These are phyloP conservation scores for Cataglyphis albicans DNA, from an alignment of 2,888 invertebrate species.

Conservation along the genomic window DNA sequence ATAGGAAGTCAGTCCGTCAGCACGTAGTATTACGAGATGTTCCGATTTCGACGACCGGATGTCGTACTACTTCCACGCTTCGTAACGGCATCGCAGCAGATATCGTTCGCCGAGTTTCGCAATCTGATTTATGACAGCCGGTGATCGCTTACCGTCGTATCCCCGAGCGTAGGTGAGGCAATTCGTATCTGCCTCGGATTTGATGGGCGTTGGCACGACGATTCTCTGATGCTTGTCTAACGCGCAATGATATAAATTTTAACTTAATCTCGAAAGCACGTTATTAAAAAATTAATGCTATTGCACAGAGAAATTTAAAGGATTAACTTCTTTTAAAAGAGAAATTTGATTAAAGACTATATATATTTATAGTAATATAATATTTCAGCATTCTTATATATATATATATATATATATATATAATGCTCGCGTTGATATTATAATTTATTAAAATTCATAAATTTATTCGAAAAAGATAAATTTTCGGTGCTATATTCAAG, in stretches of 20 bases:
- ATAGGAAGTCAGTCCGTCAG: slow-evolving; percentile 53
- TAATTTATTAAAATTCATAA: background rate
- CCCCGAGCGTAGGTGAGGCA: slow-evolving; percentile 28
- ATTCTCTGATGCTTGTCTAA: slow-evolving; percentile 22
- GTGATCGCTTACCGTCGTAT: slow-evolving; percentile 46
- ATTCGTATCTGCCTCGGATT: slow-evolving; percentile 49
- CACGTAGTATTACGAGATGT: slow-evolving; percentile 48
- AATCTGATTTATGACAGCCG: slow-evolving; percentile 53
- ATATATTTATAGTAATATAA: background rate
- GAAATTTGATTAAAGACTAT: background rate
- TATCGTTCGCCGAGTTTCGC: slow-evolving; percentile 45
- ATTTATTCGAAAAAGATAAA: background rate
- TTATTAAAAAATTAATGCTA: background rate
- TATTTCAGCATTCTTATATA: background rate
- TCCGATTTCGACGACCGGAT: slow-evolving; percentile 52
- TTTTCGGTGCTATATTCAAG: slow-evolving; percentile 6
- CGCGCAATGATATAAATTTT: background rate
- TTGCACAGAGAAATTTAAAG: background rate
- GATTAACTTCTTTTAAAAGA: background rate
- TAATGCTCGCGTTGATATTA: background rate
- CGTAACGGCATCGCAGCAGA: background rate
- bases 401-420: too few species aligned
- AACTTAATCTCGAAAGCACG: background rate
- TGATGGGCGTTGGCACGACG: slow-evolving; percentile 23
- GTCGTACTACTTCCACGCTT: slow-evolving; percentile 31